Percentiles rank a stretch among this genome's conserved stretches.
These are phyloP conservation scores for Litoditis marina DNA, from an alignment of 2,888 invertebrate species.

Conservation along the genomic window DNA sequence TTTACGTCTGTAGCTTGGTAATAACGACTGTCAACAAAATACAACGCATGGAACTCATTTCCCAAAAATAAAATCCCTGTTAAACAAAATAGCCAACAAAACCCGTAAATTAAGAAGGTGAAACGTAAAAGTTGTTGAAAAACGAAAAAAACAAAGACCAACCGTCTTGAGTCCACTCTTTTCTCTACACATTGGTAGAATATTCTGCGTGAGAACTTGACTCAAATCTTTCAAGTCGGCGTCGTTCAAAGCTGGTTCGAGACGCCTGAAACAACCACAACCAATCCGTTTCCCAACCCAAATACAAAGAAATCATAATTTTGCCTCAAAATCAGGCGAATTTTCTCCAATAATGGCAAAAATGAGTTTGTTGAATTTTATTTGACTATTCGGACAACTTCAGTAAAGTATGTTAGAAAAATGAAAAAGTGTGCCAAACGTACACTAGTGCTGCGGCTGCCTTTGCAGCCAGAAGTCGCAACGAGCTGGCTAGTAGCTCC, in stretches of 20 bases:
- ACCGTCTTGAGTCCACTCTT: conserved; percentile 60
- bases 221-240: conserved; percentile 54
- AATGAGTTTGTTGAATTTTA: too few relatives aligned
- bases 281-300: too few relatives aligned
- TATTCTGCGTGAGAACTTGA: conserved; percentile 46
- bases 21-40: too few relatives aligned
- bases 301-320: too few relatives aligned
- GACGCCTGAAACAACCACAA: conserved; percentile 34
- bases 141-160: conserved; percentile 15
- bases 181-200: conserved; percentile 58
- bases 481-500: conserved; percentile 62
- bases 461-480: conserved; percentile 63
- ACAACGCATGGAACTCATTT: too few relatives aligned
- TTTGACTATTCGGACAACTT: too few relatives aligned
- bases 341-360: not conserved
- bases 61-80: too few relatives aligned
- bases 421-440: conserved; percentile 11
- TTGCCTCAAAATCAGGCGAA: too few relatives aligned
- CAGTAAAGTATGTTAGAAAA: too few relatives aligned
- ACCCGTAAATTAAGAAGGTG: too few relatives aligned
- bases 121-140: too few relatives aligned
- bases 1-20: not conserved
- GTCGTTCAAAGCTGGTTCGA: conserved; percentile 55
- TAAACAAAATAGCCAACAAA: too few relatives aligned
- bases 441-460: conserved; percentile 66